These are phyloP conservation scores for Nemurella pictetii DNA, from an alignment of 2,888 invertebrate genomes.

Conservation along the genomic window DNA sequence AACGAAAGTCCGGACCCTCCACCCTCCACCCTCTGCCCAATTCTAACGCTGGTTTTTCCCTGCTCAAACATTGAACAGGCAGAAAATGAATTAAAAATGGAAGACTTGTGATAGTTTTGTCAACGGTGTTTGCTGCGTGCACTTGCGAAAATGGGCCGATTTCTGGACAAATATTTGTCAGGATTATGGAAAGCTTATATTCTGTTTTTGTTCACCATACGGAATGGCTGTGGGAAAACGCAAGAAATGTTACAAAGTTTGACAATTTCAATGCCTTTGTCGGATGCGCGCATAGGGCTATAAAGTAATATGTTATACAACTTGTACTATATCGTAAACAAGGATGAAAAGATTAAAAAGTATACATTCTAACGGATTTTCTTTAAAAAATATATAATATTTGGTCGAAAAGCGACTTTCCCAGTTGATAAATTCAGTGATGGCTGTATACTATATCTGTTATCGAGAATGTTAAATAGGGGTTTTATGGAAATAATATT, in stretches of 20 bases:
- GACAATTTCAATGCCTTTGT: background rate
- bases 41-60: background rate
- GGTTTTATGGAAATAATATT: too few species aligned
- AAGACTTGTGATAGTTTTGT: background rate
- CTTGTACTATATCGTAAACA: too few species aligned
- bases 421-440: too few species aligned
- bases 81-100: background rate
- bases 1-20: background rate
- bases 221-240: background rate
- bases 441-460: too few species aligned
- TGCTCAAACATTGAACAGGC: background rate
- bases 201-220: background rate
- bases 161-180: background rate
- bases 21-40: background rate
- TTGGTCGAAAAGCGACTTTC: too few species aligned
- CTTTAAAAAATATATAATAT: too few species aligned
- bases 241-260: background rate
- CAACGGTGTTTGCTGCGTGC: constrained; percentile 1
- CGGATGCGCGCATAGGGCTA: too few species aligned
- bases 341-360: too few species aligned
- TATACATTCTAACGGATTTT: too few species aligned
- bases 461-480: too few species aligned
- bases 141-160: background rate
- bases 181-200: background rate
- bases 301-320: background rate